A percentile compares a stretch with the other conserved stretches of the same genome.
These are phyloP conservation scores for Phylloscopus collybita DNA, from an alignment of 2,797 vertebrate genomes.

Conservation along the genomic window DNA sequence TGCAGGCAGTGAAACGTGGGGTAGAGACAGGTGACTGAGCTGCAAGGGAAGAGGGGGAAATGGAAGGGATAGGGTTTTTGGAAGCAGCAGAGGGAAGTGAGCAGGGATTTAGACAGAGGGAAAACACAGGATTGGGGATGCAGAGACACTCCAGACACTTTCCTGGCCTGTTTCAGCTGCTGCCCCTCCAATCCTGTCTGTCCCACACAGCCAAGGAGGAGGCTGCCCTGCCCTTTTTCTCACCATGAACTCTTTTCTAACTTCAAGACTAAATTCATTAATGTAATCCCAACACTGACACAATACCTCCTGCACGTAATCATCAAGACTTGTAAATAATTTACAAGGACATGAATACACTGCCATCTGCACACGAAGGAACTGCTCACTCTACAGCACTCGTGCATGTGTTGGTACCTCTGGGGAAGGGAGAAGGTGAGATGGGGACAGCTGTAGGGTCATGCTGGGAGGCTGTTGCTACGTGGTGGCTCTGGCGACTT, in stretches of 20 bases:
- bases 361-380: background rate
- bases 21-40: background rate
- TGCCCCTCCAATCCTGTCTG: fast-evolving
- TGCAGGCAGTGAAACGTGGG: background rate
- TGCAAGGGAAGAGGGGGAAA: background rate
- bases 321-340: background rate
- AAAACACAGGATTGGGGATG: background rate
- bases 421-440: background rate
- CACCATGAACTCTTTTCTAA: background rate
- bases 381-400: background rate
- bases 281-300: background rate
- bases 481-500: background rate
- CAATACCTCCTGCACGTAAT: background rate
- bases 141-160: background rate
- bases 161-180: background rate
- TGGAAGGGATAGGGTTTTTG: background rate
- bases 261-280: background rate
- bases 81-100: background rate
- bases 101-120: background rate
- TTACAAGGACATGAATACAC: background rate
- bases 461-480: background rate
- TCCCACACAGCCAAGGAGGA: background rate
- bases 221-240: background rate
- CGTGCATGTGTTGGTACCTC: fast-evolving
- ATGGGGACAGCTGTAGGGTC: background rate